Evolutionary conservation across 2,113 vertebrate species (phyloP), one percentile per base, ranked within the genome.

Genomic region (Thunnus thynnus): DNA sequence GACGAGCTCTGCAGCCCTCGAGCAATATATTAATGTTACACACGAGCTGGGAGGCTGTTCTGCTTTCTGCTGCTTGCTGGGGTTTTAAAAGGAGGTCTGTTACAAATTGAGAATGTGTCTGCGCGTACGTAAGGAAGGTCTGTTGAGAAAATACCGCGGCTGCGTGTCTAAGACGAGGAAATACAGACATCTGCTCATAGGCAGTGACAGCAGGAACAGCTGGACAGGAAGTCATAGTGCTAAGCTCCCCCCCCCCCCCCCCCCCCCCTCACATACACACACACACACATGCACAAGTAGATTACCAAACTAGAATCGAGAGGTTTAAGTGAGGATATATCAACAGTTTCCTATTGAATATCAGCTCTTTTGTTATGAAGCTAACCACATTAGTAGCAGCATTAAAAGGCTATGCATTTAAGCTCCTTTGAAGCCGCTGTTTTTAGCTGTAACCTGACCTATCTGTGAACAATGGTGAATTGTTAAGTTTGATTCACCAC

Each of bases 121-220:
- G 71, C 17, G 69, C 17, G 71, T 48, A 25, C 66, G 20, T 12
- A 41, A 41, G 36, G 36, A 13, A 50, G 44, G 62, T 76, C 66
- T 68, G 52, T 18, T 32, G 52, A 70, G 66, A 55, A 48, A 80
- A 86, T 51, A 50, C 61, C 17, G 17, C 10, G 14, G 74, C 64
- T 61, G 70, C 20, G 18, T 57, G 89, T 78, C 76, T 81, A 10
- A 50, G 10, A 64, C 8, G 51, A 90, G 83, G 85, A 91, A 90
- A 91, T 77, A 61, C 88, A 91, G 87, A 84, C 88, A 86, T 92
- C 82, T 88, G 86, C 87, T 89, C 82, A 73, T 22, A 41, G 70
- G 76, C 65, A 58, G 64, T 83, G 91, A 90, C 87, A 86, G 86
- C 86, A 82, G 86, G 87, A 92, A 90, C 91, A 93, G 92, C 89